Conservation (phyloP, 2,113 vertebrate species). For the Rhagologus leucostigma region DNA sequence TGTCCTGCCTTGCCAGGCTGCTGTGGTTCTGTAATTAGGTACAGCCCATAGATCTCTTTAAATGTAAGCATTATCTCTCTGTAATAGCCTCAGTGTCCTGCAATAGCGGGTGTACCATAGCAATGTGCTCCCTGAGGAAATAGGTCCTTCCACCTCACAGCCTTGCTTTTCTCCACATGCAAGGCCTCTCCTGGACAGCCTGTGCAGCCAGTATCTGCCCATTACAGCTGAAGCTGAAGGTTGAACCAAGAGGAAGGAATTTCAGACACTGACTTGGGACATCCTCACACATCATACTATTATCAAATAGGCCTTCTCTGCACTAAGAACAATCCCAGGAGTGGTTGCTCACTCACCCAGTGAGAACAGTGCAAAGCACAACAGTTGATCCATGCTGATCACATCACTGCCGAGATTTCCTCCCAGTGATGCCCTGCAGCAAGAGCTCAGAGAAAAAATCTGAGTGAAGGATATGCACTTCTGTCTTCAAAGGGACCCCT, state of each 20-base stretch:
- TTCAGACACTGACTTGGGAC: neutral
- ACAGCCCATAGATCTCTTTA: neutral
- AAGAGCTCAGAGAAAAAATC: neutral
- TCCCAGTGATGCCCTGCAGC: neutral
- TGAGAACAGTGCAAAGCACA: neutral
- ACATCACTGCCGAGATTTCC: neutral
- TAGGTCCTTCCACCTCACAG: neutral
- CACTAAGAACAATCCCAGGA: neutral
- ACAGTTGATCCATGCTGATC: neutral
- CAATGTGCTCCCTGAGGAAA: neutral
- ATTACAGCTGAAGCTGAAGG: neutral
- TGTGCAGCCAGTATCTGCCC: neutral
- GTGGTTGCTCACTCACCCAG: neutral
- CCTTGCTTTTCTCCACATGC: neutral
- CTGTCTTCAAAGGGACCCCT: neutral
- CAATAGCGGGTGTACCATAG: accelerated
- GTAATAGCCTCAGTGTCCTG: neutral
- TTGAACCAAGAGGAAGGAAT: neutral
- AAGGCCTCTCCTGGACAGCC: neutral
- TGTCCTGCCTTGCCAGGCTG: neutral
- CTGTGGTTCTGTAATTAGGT: neutral
- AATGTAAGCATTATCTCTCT: neutral
- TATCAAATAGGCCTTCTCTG: neutral
- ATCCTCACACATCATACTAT: neutral
- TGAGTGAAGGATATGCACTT: neutral